Base-by-base conservation (phyloP, 2,113 vertebrate genomes). In the Dipodomys spectabilis region DNA sequence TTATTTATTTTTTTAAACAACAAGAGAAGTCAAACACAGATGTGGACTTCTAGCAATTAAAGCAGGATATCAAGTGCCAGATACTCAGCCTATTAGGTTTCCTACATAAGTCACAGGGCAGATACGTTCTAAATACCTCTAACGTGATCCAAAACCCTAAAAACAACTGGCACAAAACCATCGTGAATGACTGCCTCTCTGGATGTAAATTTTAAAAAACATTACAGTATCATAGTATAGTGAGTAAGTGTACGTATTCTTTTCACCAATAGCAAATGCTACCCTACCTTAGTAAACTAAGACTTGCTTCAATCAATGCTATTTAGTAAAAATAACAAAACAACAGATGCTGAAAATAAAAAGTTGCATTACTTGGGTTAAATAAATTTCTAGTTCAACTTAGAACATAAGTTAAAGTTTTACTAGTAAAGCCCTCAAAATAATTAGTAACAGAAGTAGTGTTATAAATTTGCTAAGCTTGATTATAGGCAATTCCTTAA, bases 31-130 rank as follows among this genome's bases (percentile, higher is more conserved):
- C 96, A 98, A 98, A 96, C 97, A 98, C 92, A 98, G 97, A 97
- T 97, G 97, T 97, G 98, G 97, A 97, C 98, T 98, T 98, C 98
- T 93, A 98, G 97, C 96, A 97, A 98, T 96, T 98, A 97, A 98
- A 98, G 97, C 97, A 98, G 86, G 95, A 98, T 98, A 97, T 98
- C 98, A 98, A 98, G 98, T 98, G 98, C 98, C 98, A 98, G 98
- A 98, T 96, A 97, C 95, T 98, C 97, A 35, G 97, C 96, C 96
- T 97, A 97, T 97, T 98, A 98, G 96, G 96, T 97, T 98, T 98
- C 97, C 97, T 98, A 98, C 96, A 67, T 96, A 97, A 97, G 97
- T 98, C 97, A 98, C 95, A 97, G 94, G 96, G 96, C 95, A 97
- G 95, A 35, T 95, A 95, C 95, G 96, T 97, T 97, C 96, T 98